Evolutionary conservation across 1,140 invertebrate species (phyloP), one percentile per base, ranked within the genome.

Genomic region (Euura lappo): DNA sequence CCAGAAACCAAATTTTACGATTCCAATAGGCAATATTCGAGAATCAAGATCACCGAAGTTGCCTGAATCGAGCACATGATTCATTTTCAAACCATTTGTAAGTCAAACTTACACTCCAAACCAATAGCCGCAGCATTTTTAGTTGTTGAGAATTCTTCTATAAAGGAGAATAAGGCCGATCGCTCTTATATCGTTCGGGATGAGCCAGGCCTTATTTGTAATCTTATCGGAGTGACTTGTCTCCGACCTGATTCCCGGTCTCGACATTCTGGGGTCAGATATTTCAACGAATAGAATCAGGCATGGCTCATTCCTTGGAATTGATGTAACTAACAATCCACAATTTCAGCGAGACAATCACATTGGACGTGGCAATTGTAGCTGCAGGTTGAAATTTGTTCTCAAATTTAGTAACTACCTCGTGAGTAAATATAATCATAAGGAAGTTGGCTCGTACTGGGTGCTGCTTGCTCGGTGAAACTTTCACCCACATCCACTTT

Each of bases 401-500:
- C 7, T 51, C n/a, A 51, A n/a, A 2, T 51, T 51, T 51, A 51
- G 47, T 51, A 51, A 51, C 47, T 51, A 51, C 47, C 47, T 51
- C n/a, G 2, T 8, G 47, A 51, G 47, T 51, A 7, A 51, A n/a
- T 51, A 51, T 51, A 51, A 51, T 51, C n/a, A 8, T 51, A n/a
- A 51, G 47, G 11, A 51, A 51, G 47, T 51, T 51, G 47, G 11
- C 47, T 51, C 47, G 47, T 51, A 51, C 47, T n/a, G 11, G 11
- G 11, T 51, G 2, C 2, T 51, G 47, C n/a, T 51, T 2, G 11
- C 7, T n/a, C 2, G 47, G 11, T 51, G 11, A 51, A 51, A 51
- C 47, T 51, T 8, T 51, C 47, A 51, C 47, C n/a, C 47, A 8
- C 79, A 72, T 85, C 81, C 75, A 84, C 83, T 74, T 84, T 84